Base-by-base conservation (phyloP, 2,113 vertebrate genomes). In the Ammospiza caudacuta region DNA sequence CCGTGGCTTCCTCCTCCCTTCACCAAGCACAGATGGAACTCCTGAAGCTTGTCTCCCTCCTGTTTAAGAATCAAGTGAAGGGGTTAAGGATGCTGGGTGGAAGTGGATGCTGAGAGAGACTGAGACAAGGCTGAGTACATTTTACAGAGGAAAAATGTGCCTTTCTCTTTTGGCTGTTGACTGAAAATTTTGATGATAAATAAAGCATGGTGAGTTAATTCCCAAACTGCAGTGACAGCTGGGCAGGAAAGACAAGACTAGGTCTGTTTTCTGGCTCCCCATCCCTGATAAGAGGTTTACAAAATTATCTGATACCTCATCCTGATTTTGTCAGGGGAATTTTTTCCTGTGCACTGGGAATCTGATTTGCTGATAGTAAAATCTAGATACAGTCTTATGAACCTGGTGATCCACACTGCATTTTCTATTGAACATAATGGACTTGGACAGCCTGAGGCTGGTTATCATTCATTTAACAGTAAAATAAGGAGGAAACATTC, bases 161-260 rank as follows among this genome's bases (percentile, higher is more conserved):
- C 29, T 86, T 70, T 96, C 67, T 79, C 13, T 63, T 93, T 82
- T 91, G 81, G 41, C 62, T 83, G 62, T 95, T 95, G 86, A 63
- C 86, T 94, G 88, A 93, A 90, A 76, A 83, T 69, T 81, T 69
- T 91, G 74, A 35, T 93, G 94, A 70, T 94, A 88, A 94, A 90
- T 96, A 93, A 95, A 87, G 79, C 29, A 59, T 90, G 82, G 91
- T 92, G 76, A 76, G 58, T 92, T 95, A 92, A 90, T 93, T 93
- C 92, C 69, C 52, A 90, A 92, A 92, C 55, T 62, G 77, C 64
- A 63, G 57, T 89, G 83, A 81, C 73, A 90, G 89, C 91, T 96
- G 83, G 33, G 57, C 86, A 92, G 68, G 52, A 72, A 90, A 81
- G 61, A 83, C 76, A 76, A 64, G 68, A 63, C 52, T 59, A 57